Evolutionary conservation across 2,888 invertebrate species (phyloP).

Genomic region (Lissonota sp.): DNA sequence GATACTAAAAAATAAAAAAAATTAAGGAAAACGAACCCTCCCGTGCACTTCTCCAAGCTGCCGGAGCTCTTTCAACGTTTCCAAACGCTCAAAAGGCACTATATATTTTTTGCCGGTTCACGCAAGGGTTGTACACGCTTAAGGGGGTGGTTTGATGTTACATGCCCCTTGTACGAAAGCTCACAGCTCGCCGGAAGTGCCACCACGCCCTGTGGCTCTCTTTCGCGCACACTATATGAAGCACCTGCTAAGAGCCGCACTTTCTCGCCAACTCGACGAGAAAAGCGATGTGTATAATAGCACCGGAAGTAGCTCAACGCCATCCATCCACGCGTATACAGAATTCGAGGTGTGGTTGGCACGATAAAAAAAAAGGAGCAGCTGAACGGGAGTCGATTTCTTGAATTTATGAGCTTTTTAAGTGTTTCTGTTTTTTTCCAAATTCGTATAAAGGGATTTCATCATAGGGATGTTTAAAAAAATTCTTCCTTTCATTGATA

Average conservation of each 20-base stretch:
- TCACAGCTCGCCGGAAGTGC: slow-evolving; percentile 38
- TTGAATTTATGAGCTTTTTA: too few species aligned
- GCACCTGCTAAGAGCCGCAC: slow-evolving; percentile 79
- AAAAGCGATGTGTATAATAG: slow-evolving; percentile 5
- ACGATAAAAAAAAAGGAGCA: not conserved
- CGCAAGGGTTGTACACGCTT: slow-evolving; percentile 33
- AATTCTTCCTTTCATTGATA: too few species aligned
- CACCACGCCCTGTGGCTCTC: slow-evolving; percentile 29
- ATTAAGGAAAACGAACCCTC: slow-evolving; percentile 37
- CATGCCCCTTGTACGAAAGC: slow-evolving; percentile 25
- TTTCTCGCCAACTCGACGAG: slow-evolving; percentile 63
- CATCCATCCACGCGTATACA: not conserved
- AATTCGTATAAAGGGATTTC: too few species aligned
- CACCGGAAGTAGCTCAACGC: slow-evolving; percentile 47
- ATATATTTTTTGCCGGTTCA: slow-evolving; percentile 66
- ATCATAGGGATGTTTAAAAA: too few species aligned
- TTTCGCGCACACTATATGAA: slow-evolving; percentile 49
- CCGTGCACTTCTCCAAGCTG: slow-evolving; percentile 43
- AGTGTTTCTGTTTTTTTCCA: too few species aligned
- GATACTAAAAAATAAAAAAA: slow-evolving; percentile 30
- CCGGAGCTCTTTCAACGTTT: slow-evolving; percentile 73
- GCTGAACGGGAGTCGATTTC: too few species aligned
- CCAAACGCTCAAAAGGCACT: slow-evolving; percentile 78
- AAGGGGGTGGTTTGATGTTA: slow-evolving; percentile 40
- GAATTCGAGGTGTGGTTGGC: slow-evolving; percentile 20